Percentiles rank a stretch among this genome's conserved stretches.
Evolutionary conservation across 2,888 invertebrate species (phyloP).

Genomic region (Lathronympha strigana): DNA sequence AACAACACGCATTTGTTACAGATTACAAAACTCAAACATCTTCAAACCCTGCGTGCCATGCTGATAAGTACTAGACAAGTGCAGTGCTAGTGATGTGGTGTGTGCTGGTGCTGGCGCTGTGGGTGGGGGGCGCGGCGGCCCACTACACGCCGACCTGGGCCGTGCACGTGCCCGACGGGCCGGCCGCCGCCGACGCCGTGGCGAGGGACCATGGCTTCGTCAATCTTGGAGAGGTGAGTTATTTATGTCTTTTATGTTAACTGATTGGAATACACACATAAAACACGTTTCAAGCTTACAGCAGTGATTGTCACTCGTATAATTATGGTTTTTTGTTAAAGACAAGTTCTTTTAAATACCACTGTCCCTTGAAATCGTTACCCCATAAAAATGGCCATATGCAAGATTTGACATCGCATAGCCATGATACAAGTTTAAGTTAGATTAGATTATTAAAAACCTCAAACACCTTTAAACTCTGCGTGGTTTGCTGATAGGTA

Average conservation of each 20-base stretch:
- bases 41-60: slow-evolving; percentile 70
- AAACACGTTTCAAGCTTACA: background rate
- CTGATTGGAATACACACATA: too few species aligned
- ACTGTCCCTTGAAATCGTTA: background rate
- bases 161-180: slow-evolving; percentile 90
- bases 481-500: too few species aligned
- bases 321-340: too few species aligned
- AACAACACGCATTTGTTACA: background rate
- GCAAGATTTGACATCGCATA: too few species aligned
- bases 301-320: too few species aligned
- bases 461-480: too few species aligned
- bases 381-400: background rate
- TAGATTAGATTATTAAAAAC: too few species aligned
- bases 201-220: slow-evolving; percentile 93
- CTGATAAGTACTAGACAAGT: slow-evolving; percentile 81
- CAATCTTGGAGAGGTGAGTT: slow-evolving; percentile 92
- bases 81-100: slow-evolving; percentile 75
- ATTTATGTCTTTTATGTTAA: background rate
- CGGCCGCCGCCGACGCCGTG: slow-evolving; percentile 88
- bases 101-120: slow-evolving; percentile 63
- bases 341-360: too few species aligned
- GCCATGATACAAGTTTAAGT: too few species aligned
- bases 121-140: slow-evolving; percentile 60
- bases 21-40: slow-evolving; percentile 17
- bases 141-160: slow-evolving; percentile 94